Percentiles rank a stretch among this genome's conserved stretches.
Conservation (phyloP, 2,113 vertebrate species). For the Carassius auratus region DNA sequence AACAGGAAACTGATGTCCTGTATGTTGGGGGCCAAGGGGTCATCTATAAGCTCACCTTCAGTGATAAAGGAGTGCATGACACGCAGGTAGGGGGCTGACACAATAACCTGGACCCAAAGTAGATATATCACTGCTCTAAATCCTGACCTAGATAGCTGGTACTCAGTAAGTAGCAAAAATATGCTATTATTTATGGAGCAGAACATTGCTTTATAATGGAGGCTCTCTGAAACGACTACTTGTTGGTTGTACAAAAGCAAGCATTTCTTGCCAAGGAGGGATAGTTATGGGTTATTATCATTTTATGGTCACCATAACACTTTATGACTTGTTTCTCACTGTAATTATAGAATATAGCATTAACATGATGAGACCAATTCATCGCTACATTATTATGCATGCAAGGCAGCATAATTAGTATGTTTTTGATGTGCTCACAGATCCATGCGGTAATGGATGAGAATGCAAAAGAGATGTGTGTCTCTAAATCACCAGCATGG, state of each 20-base stretch:
- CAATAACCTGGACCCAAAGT: conserved; percentile 23
- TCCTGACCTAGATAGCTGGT: conserved; percentile 60
- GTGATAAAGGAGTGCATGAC: conserved; percentile 67
- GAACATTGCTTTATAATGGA: background rate
- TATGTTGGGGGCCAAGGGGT: conserved; percentile 75
- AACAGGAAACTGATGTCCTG: conserved; percentile 72
- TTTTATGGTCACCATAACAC: background rate
- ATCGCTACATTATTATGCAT: background rate
- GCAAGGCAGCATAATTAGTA: background rate
- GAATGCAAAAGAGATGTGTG: conserved; percentile 74
- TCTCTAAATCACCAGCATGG: conserved; percentile 59
- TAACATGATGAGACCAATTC: background rate
- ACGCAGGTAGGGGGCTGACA: conserved; percentile 67
- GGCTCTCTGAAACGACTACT: background rate
- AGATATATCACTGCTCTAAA: conserved; percentile 25
- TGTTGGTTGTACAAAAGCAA: background rate
- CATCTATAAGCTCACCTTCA: conserved; percentile 75
- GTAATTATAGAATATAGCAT: background rate
- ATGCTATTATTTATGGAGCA: conserved; percentile 28
- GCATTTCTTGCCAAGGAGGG: background rate
- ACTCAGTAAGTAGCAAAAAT: background rate
- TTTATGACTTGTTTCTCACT: background rate
- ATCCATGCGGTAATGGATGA: conserved; percentile 73
- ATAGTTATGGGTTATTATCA: background rate
- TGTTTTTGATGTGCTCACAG: conserved; percentile 62